These are phyloP conservation scores for Protonibea diacanthus DNA, from an alignment of 2,797 vertebrate genomes.

Conservation along the genomic window DNA sequence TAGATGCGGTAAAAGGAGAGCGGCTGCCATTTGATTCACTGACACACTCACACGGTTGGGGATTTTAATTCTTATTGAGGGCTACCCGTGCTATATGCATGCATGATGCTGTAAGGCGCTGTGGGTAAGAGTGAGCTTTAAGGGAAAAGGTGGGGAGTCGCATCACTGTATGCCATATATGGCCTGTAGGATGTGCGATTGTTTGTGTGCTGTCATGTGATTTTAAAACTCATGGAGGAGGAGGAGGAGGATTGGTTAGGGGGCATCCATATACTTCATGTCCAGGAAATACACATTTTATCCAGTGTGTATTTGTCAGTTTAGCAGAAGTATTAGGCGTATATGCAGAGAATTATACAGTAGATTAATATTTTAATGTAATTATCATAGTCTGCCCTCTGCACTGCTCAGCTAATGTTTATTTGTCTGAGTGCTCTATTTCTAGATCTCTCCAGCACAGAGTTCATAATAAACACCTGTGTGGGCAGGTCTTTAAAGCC, in stretches of 20 bases:
- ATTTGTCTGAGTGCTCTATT: neutral
- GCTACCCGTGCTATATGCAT: neutral
- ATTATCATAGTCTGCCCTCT: neutral
- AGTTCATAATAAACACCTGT: neutral
- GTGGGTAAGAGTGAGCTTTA: constrained; percentile 14
- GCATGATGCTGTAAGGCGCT: neutral
- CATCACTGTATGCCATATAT: constrained; percentile 31
- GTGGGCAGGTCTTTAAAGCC: neutral
- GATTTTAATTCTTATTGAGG: constrained; percentile 9
- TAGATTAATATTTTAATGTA: neutral
- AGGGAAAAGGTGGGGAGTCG: constrained; percentile 9
- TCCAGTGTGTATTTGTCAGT: neutral
- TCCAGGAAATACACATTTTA: neutral
- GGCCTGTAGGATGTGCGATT: constrained; percentile 34
- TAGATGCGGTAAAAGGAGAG: constrained; percentile 28
- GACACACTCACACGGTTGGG: constrained; percentile 4
- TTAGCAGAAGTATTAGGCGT: neutral
- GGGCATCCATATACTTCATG: neutral
- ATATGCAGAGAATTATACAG: neutral
- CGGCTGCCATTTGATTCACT: constrained; percentile 33
- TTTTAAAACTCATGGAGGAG: neutral
- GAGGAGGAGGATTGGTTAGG: neutral
- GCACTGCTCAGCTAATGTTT: neutral
- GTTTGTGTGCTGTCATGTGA: constrained; percentile 1
- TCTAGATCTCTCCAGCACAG: neutral